phyloP scores from a whole-genome alignment of 2,113 vertebrate genomes.

The Origma solitaria region DNA sequence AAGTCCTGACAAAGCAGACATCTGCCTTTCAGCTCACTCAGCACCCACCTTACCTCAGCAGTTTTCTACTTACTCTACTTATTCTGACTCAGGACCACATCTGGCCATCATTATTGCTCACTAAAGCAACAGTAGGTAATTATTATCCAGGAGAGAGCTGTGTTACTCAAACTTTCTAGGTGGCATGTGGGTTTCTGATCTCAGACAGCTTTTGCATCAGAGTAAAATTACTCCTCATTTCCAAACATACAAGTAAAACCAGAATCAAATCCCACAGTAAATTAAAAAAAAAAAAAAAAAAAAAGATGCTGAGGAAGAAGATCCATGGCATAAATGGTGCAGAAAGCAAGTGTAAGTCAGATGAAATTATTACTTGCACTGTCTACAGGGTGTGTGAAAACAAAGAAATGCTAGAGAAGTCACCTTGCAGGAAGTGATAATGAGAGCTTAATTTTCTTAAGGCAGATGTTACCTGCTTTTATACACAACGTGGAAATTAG shows the following conservation, averaged over 20 bases:
- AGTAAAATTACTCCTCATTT: conserved; percentile 6
- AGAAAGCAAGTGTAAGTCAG: neutral
- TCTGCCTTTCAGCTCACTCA: conserved; percentile 43
- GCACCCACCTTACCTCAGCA: conserved; percentile 43
- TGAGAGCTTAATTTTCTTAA: neutral
- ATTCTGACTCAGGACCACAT: conserved; percentile 36
- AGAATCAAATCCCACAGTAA: neutral
- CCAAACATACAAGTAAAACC: neutral
- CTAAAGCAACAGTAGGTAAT: conserved; percentile 30
- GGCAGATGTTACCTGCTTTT: neutral
- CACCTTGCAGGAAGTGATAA: neutral
- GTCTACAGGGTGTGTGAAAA: neutral
- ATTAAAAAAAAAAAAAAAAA: neutral
- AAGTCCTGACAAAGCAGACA: conserved; percentile 46
- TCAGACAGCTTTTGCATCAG: conserved; percentile 21
- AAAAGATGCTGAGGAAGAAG: neutral
- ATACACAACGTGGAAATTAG: neutral
- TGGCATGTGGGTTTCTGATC: conserved; percentile 30
- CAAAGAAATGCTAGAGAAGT: neutral
- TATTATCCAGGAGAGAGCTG: neutral
- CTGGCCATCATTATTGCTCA: conserved; percentile 23
- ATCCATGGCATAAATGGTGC: neutral
- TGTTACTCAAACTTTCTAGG: neutral
- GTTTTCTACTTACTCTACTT: neutral
- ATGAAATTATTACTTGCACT: neutral